Base-by-base conservation (phyloP, 2,888 invertebrate genomes). In the Sycophila texana region DNA sequence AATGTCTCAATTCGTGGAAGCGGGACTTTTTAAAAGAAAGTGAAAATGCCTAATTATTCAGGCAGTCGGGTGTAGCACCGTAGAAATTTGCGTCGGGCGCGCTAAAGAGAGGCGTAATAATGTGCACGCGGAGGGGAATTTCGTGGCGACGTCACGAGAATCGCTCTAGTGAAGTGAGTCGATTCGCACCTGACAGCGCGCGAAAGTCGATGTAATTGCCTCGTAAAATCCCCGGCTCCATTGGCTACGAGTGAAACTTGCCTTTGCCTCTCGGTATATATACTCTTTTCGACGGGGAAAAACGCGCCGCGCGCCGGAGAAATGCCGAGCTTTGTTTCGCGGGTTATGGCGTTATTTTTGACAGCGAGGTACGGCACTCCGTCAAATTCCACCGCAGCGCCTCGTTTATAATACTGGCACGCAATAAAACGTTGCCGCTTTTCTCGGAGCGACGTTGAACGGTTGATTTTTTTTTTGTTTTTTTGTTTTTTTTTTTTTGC, bases 201-300 rank as follows among this genome's bases (percentile, higher is more conserved):
- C 83, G 85, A 85, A 84, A 85, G 84, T 85, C 77, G 80, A 84
- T 83, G 83, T 81, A 77, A 84, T 79, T 75, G 79, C 82, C 77
- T 83, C 80, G 79, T 84, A 83, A 83, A 86, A 82, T 83, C 67
- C 71, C 81, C 82, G 84, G 84, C 63, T 75, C 67, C 63, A 10
- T 53, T 26, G 14, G 16, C 53, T 14, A 51, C 57, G 57, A 66
- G 78, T 79, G 68, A 81, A 80, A 83, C 80, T 81, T 60, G 22
- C 57, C 22, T 63, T 61, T 71, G 65, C 63, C 60, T 12, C 58
- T 10, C 22, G 18, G 30, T 47, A 22, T 68, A 63, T 47, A 22
- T 68, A 63, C 4, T 39, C 39, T 39, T 39, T 79, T 74, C 13
- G 20, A 65, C 63, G n/a, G 74, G 26, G 51, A 67, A 51, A 73